Base-by-base conservation (phyloP, 2,888 invertebrate genomes). In the Reticulitermes lucifugus region DNA sequence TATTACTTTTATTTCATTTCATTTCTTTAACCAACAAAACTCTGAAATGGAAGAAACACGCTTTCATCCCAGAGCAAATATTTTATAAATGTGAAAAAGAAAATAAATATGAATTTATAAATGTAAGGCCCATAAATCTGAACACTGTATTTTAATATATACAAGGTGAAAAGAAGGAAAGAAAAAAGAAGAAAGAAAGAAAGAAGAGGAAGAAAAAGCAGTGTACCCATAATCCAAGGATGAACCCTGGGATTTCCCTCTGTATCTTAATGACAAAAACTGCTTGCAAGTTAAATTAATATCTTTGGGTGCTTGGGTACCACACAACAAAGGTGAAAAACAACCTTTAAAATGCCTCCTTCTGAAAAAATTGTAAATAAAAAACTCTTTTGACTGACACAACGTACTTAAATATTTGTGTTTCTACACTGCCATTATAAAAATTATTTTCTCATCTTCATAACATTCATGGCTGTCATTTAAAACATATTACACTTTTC, bases 401-500 rank as follows among this genome's bases (percentile, higher is more conserved):
- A 73, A 46, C 22, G 46, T 77, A 77, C 46, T 21, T 77, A 46
- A 46, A 77, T n/a, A 77, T 43, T 77, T 46, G 22, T 77, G 46
- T 46, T 41, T 77, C 77, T 51, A 77, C 46, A 77, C 77, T n/a
- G 46, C 65, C 43, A 43, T 35, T 75, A 75, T 75, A 75, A 75
- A 75, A 75, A 43, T 75, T 43, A 35, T 35, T 75, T 43, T 43
- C 18, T 9, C 41, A 43, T 22, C 75, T 21, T 21, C 43, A 75
- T 14, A 75, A 21, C 41, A 43, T 43, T 18, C 41, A 35, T 21
- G n/a, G 3, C 21, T 21, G 35, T 77, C 46, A 46, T 77, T 46
- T 77, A 77, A 77, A 77, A 46, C 77, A 46, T 77, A 46, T 77
- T 51, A 51, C 77, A 77, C 77, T 41, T 21, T 35, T 71, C 71